phyloP scores from a whole-genome alignment of 1,140 invertebrate genomes.

The Babylonia areolata region DNA sequence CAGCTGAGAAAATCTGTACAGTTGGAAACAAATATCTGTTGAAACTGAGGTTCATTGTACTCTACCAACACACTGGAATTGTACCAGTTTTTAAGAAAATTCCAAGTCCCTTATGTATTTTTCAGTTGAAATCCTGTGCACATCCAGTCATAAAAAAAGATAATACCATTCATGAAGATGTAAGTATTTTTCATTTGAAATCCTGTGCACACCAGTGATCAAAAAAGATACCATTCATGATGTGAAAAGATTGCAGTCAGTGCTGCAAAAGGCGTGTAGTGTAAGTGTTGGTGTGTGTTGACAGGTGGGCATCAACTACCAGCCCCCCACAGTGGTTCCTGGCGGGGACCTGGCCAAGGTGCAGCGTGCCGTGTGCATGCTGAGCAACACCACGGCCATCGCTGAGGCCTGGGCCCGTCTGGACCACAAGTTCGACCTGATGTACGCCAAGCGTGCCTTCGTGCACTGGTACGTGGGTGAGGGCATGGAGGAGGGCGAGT shows the following conservation, averaged over 20 bases:
- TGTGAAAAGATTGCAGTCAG: neutral
- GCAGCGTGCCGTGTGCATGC: conserved; percentile 55
- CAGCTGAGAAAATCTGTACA: neutral
- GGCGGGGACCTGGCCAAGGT: conserved; percentile 80
- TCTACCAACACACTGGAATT: no score
- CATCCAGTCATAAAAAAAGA: neutral
- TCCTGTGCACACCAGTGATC: no score
- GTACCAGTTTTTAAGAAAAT: no score
- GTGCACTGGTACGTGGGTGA: conserved; percentile 75
- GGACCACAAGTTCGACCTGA: conserved; percentile 82
- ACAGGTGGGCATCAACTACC: conserved; percentile 63
- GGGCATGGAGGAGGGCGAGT: conserved; percentile 83
- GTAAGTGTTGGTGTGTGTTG: neutral
- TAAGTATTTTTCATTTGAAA: neutral
- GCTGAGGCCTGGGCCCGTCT: conserved; percentile 83
- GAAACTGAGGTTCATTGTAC: no score
- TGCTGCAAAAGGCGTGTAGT: neutral
- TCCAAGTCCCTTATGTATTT: no score
- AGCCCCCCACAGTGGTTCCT: conserved; percentile 84
- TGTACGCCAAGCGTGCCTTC: conserved; percentile 77
- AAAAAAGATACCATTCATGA: neutral
- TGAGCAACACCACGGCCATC: conserved; percentile 87
- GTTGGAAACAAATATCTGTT: no score
- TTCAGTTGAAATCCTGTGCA: no score
- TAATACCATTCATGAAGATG: neutral